Base-by-base conservation (phyloP, 1,140 invertebrate species). In the Diploscapter pachys region DNA sequence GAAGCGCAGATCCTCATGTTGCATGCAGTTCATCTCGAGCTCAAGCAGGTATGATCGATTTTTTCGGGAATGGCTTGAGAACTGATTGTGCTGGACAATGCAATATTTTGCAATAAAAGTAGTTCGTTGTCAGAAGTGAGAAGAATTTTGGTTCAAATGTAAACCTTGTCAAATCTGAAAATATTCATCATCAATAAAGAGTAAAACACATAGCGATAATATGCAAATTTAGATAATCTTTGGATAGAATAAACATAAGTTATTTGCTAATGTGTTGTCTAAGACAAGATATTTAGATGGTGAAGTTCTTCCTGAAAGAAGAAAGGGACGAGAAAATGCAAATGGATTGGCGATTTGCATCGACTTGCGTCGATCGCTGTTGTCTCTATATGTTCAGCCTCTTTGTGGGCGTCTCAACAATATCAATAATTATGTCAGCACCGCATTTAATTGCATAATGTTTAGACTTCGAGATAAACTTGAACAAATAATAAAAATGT, bases 271-370 rank as follows among this genome's bases (percentile, higher is more conserved):
- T 31, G 31, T 31, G 31, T 31, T 59, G 57, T 11, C 57, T 59
- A 31, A 31, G 31, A 31, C 31, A 31, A 31, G 31, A 31, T 31
- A 31, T 31, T 31, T 31, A 31, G 31, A 31, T 31, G 31, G 31
- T 31, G 31, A 31, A 31, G 31, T 31, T 31, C 31, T 31, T 31
- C 31, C 31, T 31, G 31, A 71, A 74, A 49, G 76, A 78, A 70
- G 76, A 78, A 50, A 52, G 67, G 5, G 76, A 78, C 4, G 76
- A 75, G 48, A 70, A 64, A n/a, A 68, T 71, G 51, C 72, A 75
- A 53, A 83, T 82, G 62, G 87, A 88, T 67, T 88, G 87, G 87
- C 85, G 86, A 77, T 88, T 88, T 77, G 87, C 87, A 8, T 86
- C 87, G 8, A 87, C 86, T 83, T 87, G 87, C 4, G 85, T 88